These are phyloP conservation scores for Azorinus chamasolen DNA, from an alignment of 2,888 invertebrate species.

Conservation along the genomic window DNA sequence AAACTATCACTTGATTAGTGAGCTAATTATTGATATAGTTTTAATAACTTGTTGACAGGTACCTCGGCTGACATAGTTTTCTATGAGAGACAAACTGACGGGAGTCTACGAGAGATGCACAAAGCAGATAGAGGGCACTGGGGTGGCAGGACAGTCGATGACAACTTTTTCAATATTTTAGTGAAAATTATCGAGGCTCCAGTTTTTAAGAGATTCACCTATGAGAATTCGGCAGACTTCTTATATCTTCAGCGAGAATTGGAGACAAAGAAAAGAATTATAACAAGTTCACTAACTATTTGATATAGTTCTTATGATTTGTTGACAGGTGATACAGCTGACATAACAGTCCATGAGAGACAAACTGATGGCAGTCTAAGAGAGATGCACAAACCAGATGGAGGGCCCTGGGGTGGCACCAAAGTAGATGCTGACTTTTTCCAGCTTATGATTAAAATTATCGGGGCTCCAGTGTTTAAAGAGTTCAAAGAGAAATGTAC, in stretches of 20 bases:
- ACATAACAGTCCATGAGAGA: no score
- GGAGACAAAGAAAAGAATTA: slow-evolving; percentile 68
- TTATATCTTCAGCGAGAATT: slow-evolving; percentile 64
- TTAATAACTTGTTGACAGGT: no score
- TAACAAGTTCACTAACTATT: slow-evolving; percentile 48
- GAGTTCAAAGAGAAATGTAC: slow-evolving; percentile 53
- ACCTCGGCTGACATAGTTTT: slow-evolving; percentile 69
- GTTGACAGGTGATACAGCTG: no score
- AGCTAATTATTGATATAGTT: no score
- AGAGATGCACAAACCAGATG: slow-evolving; percentile 68
- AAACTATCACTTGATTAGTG: no score
- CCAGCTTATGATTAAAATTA: slow-evolving; percentile 58
- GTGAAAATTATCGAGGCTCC: slow-evolving; percentile 57
- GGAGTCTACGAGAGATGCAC: slow-evolving; percentile 61
- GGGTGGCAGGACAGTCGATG: slow-evolving; percentile 70
- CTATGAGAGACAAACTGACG: slow-evolving; percentile 61
- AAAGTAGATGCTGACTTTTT: slow-evolving; percentile 68
- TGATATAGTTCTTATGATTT: no score
- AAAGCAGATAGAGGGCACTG: slow-evolving; percentile 71
- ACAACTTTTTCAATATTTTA: slow-evolving; percentile 63
- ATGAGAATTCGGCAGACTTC: slow-evolving; percentile 52
- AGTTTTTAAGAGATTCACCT: slow-evolving; percentile 55
- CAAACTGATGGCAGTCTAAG: slow-evolving; percentile 57
- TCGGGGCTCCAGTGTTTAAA: slow-evolving; percentile 52
- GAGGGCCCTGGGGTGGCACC: no score